phyloP scores from a whole-genome alignment of 2,888 invertebrate species.

The Micoletzkya japonica region DNA sequence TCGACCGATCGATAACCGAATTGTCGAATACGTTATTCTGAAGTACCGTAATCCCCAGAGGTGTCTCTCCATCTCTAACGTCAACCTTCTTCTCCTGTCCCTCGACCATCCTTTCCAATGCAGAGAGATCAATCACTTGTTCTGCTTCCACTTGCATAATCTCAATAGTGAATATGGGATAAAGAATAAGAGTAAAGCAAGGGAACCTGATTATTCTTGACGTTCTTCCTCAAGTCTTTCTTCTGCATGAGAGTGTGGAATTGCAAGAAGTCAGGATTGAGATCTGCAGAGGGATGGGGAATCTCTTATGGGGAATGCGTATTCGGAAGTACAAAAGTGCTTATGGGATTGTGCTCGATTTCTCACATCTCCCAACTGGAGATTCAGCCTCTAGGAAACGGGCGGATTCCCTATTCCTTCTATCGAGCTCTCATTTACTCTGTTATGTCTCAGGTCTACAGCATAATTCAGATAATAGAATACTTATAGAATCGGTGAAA shows the following conservation, averaged over 20 bases:
- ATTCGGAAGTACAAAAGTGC: too few species aligned
- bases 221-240: constrained; percentile 16
- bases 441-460: too few species aligned
- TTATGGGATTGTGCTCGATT: too few species aligned
- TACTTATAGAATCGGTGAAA: neutral
- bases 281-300: constrained; percentile 11
- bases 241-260: constrained; percentile 27
- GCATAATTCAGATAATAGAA: too few species aligned
- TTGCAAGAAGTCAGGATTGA: constrained; percentile 25
- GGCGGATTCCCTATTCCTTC: neutral
- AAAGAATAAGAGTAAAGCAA: neutral
- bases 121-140: constrained; percentile 27
- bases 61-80: neutral
- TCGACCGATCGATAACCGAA: too few species aligned
- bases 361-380: too few species aligned
- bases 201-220: constrained; percentile 21
- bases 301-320: too few species aligned
- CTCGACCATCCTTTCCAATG: constrained; percentile 19
- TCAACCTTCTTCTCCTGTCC: constrained; percentile 21
- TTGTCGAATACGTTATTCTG: too few species aligned
- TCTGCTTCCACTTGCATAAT: constrained; percentile 18
- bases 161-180: neutral
- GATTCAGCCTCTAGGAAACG: neutral
- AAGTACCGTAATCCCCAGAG: too few species aligned
- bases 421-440: neutral